phyloP scores from a whole-genome alignment of 1,140 invertebrate species.

The Drosophila setifemur region DNA sequence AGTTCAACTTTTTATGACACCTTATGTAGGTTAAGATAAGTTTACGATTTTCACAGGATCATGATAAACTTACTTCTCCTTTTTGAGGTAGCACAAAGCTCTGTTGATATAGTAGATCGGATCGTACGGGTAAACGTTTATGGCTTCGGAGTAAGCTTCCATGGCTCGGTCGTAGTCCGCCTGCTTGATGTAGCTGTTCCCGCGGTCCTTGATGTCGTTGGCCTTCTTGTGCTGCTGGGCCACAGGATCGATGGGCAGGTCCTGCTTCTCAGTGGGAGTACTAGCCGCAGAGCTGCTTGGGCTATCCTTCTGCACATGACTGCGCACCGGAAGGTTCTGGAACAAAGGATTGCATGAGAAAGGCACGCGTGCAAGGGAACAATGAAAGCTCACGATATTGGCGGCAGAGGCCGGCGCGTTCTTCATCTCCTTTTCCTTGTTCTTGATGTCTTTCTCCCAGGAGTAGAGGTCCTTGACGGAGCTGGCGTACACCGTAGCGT shows the following conservation, averaged over 20 bases:
- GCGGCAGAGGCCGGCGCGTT: slow-evolving; percentile 35
- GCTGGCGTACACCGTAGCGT: slow-evolving; percentile 88
- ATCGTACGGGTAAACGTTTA: slow-evolving; percentile 89
- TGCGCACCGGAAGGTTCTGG: slow-evolving; percentile 56
- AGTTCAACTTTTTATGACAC: too few relatives aligned
- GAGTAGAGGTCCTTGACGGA: slow-evolving; percentile 90
- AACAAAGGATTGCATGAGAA: neutral
- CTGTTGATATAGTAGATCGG: slow-evolving; percentile 93
- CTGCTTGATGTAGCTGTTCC: slow-evolving; percentile 91
- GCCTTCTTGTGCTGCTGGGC: slow-evolving; percentile 82
- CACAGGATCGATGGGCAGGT: slow-evolving; percentile 50
- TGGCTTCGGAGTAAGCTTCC: slow-evolving; percentile 90
- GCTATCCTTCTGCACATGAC: slow-evolving; percentile 36
- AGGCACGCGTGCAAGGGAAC: neutral
- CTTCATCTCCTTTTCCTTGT: slow-evolving; percentile 86
- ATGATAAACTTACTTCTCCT: slow-evolving; percentile 87
- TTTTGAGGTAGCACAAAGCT: slow-evolving; percentile 93
- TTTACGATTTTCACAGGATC: too few relatives aligned
- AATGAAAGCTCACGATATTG: slow-evolving; percentile 41
- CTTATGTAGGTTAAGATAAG: too few relatives aligned
- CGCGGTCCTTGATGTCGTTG: slow-evolving; percentile 85
- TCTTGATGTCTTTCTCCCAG: slow-evolving; percentile 93
- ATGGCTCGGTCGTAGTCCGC: slow-evolving; percentile 91
- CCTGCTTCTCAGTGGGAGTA: slow-evolving; percentile 67
- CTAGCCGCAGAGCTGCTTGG: slow-evolving; percentile 28